Conservation (phyloP, 2,113 vertebrate species). For the Epinephelus cyanopodus region DNA sequence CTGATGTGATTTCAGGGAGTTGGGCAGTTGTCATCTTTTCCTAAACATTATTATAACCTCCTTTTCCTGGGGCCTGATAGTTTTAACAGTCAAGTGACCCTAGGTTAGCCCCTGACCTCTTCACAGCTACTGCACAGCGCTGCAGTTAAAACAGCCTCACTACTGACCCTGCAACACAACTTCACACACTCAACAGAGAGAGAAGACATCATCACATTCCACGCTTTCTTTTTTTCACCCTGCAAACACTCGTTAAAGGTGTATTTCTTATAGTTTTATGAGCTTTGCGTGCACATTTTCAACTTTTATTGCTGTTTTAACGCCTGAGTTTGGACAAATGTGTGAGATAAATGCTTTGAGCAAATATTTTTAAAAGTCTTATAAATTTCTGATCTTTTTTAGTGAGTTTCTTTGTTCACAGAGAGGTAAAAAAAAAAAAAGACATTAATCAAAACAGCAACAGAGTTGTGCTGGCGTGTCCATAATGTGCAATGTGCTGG, state of each 20-base stretch:
- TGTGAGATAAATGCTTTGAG: background rate
- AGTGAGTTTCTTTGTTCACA: constrained; percentile 1
- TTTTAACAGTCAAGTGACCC: constrained; percentile 89
- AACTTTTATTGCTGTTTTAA: background rate
- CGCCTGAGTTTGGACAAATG: background rate
- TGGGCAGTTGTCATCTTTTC: constrained; percentile 68
- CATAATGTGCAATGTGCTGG: constrained; percentile 74
- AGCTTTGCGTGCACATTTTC: background rate
- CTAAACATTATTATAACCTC: constrained; percentile 87
- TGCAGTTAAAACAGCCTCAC: constrained; percentile 78
- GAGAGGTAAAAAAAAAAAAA: constrained; percentile 44
- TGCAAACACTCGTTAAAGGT: background rate
- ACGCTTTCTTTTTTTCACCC: constrained; percentile 10
- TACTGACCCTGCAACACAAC: constrained; percentile 77
- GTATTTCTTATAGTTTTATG: background rate
- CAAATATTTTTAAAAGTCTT: background rate
- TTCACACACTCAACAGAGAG: constrained; percentile 57
- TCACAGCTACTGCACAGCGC: constrained; percentile 64
- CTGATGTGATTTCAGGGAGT: constrained; percentile 8
- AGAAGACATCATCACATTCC: constrained; percentile 63
- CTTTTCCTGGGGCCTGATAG: constrained; percentile 75
- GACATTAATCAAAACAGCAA: constrained; percentile 68
- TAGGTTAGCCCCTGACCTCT: constrained; percentile 92
- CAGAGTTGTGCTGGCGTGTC: constrained; percentile 61
- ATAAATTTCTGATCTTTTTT: constrained; percentile 1